phyloP scores from a whole-genome alignment of 2,888 invertebrate genomes.

The Dasypogon diadema region DNA sequence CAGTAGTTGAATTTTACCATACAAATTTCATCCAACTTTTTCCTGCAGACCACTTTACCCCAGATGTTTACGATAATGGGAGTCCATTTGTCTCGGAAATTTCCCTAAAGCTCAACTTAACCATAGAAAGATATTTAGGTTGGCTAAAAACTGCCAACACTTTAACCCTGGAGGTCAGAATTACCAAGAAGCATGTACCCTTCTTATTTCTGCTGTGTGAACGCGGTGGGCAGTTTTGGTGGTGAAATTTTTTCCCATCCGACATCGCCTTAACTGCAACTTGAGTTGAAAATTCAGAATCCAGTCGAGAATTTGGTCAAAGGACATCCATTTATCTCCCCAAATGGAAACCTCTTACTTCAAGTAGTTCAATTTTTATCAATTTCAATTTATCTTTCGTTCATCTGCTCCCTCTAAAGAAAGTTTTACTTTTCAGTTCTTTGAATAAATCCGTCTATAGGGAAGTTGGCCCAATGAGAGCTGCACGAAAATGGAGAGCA shows the following conservation, averaged over 20 bases:
- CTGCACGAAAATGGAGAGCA: constrained; percentile 1
- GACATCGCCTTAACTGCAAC: neutral
- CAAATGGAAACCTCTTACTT: constrained; percentile 12
- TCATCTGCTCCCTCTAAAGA: constrained; percentile 16
- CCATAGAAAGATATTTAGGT: neutral
- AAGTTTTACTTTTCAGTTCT: constrained; percentile 22
- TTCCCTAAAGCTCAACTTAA: constrained; percentile 19
- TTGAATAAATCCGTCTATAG: neutral
- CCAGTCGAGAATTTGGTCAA: constrained; percentile 8
- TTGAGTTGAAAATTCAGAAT: neutral
- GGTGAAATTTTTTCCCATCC: neutral
- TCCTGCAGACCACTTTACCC: constrained; percentile 1
- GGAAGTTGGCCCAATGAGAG: neutral
- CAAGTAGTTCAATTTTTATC: constrained; percentile 46
- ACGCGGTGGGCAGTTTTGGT: neutral
- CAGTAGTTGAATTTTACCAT: neutral
- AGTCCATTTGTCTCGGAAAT: constrained; percentile 41
- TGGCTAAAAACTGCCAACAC: neutral
- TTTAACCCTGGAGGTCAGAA: neutral
- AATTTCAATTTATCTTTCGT: constrained; percentile 49
- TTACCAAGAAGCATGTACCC: neutral
- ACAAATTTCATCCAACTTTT: constrained; percentile 15
- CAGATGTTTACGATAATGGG: constrained; percentile 40
- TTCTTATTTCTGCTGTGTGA: neutral
- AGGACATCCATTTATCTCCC: constrained; percentile 42